A percentile compares a stretch with the other conserved stretches of the same genome.
Conservation (phyloP, 1,140 invertebrate genomes). For the Pseudachorutes palmiensis region DNA sequence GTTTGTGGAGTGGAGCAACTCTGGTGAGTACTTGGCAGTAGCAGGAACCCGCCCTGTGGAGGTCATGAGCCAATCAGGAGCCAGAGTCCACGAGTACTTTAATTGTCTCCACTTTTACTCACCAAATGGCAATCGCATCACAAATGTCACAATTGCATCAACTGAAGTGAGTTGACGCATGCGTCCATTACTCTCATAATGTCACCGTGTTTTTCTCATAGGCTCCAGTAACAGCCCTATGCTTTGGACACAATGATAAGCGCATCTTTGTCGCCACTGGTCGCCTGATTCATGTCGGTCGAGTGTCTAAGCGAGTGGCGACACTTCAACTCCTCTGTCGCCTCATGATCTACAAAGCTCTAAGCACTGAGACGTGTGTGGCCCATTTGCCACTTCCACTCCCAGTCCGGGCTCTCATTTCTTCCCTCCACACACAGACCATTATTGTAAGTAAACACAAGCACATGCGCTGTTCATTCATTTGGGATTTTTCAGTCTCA, state of each 20-base stretch:
- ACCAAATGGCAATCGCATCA: slow-evolving; percentile 61
- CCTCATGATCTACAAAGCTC: slow-evolving; percentile 54
- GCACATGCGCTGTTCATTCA: background rate
- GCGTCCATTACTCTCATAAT: background rate
- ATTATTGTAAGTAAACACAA: slow-evolving; percentile 62
- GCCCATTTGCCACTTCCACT: slow-evolving; percentile 70
- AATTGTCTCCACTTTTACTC: slow-evolving; percentile 73
- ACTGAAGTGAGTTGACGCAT: slow-evolving; percentile 51
- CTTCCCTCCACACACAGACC: slow-evolving; percentile 88
- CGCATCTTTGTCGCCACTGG: slow-evolving; percentile 88
- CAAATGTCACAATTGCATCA: slow-evolving; percentile 65
- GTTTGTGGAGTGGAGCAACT: slow-evolving; percentile 93
- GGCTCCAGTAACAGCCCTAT: slow-evolving; percentile 81
- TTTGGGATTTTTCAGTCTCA: slow-evolving; percentile 61
- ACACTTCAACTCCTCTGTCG: slow-evolving; percentile 80
- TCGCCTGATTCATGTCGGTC: slow-evolving; percentile 74
- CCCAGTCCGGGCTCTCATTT: slow-evolving; percentile 70
- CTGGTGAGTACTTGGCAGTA: slow-evolving; percentile 79
- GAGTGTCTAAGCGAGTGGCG: slow-evolving; percentile 81
- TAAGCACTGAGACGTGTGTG: slow-evolving; percentile 51
- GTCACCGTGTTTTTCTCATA: slow-evolving; percentile 42
- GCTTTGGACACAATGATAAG: slow-evolving; percentile 96
- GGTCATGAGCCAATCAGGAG: slow-evolving; percentile 35
- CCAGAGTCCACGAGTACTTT: slow-evolving; percentile 48
- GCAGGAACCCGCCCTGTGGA: slow-evolving; percentile 59